Conservation (phyloP, 2,888 invertebrate genomes). For the Hecatera dysodea region DNA sequence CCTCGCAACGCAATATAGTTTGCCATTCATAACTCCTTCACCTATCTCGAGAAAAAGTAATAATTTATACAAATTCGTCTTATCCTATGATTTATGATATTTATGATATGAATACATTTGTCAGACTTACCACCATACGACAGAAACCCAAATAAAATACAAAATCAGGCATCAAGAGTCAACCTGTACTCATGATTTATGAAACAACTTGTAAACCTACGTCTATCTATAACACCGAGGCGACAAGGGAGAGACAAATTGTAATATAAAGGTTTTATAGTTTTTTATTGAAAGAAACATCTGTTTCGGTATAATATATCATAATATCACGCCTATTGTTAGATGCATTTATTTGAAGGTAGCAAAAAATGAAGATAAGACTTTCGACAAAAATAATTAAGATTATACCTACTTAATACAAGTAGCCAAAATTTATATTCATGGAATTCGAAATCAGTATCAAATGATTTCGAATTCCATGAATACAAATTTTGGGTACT, state of each 20-base stretch:
- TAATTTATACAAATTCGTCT: conserved; percentile 61
- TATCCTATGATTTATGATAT: conserved; percentile 62
- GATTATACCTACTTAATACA: too few species aligned
- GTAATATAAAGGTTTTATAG: conserved; percentile 60
- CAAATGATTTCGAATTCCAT: background rate
- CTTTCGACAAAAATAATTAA: too few species aligned
- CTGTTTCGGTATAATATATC: conserved; percentile 4
- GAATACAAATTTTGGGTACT: too few species aligned
- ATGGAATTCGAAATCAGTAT: too few species aligned
- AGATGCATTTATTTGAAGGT: background rate
- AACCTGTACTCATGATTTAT: conserved; percentile 62
- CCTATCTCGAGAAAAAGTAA: conserved; percentile 35
- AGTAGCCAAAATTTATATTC: too few species aligned
- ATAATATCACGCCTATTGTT: conserved; percentile 8
- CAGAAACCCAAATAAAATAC: conserved; percentile 62
- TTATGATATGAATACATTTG: conserved; percentile 61
- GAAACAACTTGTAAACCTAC: conserved; percentile 60
- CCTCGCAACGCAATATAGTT: conserved; percentile 55
- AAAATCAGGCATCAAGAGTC: conserved; percentile 65
- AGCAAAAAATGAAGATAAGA: background rate
- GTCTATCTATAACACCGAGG: conserved; percentile 62
- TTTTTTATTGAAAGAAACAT: conserved; percentile 39
- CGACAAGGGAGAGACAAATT: conserved; percentile 64
- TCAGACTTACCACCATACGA: conserved; percentile 59
- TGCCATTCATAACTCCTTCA: conserved; percentile 37